phyloP scores from a whole-genome alignment of 2,113 vertebrate genomes.

The Rynchops niger region DNA sequence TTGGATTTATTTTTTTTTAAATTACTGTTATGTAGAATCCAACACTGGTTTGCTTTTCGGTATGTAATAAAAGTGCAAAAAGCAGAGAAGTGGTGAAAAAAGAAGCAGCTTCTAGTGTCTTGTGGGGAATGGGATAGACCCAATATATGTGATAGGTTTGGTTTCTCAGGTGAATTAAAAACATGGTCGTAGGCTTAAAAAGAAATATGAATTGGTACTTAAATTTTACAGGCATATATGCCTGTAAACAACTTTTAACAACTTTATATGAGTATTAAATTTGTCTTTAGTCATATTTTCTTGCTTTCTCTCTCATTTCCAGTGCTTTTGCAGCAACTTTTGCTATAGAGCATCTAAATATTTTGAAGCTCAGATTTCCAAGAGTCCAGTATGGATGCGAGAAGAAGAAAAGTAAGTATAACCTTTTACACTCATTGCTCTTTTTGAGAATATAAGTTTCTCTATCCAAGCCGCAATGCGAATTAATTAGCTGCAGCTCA shows the following conservation, averaged over 20 bases:
- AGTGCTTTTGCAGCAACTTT: conserved; percentile 96
- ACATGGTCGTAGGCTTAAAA: neutral
- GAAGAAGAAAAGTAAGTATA: conserved; percentile 85
- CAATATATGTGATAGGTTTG: neutral
- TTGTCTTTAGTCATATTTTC: neutral
- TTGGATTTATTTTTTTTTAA: accelerated
- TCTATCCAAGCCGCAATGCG: neutral
- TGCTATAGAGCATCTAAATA: conserved; percentile 95
- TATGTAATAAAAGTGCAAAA: neutral
- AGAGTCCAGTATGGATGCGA: conserved; percentile 89
- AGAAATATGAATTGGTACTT: neutral
- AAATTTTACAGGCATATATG: neutral
- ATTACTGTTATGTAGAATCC: neutral
- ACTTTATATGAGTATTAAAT: neutral
- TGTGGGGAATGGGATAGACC: neutral
- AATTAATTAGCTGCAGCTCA: neutral
- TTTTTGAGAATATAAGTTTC: neutral
- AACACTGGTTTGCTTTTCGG: neutral
- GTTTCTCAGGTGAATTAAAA: neutral
- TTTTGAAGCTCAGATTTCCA: conserved; percentile 90
- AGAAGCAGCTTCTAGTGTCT: neutral
- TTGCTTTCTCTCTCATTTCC: neutral
- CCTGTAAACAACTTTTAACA: neutral
- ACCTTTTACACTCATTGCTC: neutral
- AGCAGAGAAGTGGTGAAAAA: neutral